phyloP scores from a whole-genome alignment of 2,888 invertebrate genomes.

The Dynastes hyllus region DNA sequence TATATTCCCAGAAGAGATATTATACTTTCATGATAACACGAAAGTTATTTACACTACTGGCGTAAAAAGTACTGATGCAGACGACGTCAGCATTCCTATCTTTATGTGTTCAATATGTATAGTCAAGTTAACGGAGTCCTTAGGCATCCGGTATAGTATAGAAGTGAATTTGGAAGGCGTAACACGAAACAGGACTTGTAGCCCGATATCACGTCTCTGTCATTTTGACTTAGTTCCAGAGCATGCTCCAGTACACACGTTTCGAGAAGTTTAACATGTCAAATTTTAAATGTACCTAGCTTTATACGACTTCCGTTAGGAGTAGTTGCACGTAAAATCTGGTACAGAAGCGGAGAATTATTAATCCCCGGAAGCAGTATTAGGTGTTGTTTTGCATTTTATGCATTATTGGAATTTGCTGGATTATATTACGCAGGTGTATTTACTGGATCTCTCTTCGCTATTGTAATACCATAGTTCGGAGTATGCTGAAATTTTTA shows the following conservation, averaged over 20 bases:
- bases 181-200: slow-evolving; percentile 26
- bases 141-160: slow-evolving; percentile 2
- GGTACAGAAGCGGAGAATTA: background rate
- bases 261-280: slow-evolving; percentile 25
- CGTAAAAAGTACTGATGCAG: background rate
- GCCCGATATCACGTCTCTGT: slow-evolving; percentile 31
- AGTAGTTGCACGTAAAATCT: slow-evolving; percentile 5
- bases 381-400: background rate
- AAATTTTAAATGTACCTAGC: slow-evolving; percentile 23
- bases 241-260: slow-evolving; percentile 12
- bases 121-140: slow-evolving; percentile 14
- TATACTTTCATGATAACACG: slow-evolving; percentile 21
- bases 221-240: slow-evolving; percentile 36
- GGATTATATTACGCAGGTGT: background rate
- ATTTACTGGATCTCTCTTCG: background rate
- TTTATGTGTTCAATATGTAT: slow-evolving; percentile 28
- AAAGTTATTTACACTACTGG: slow-evolving; percentile 1
- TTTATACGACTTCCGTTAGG: background rate
- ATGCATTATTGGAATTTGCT: background rate
- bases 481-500: too few relatives aligned
- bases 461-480: too few relatives aligned
- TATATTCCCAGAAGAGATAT: background rate
- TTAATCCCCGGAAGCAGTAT: background rate
- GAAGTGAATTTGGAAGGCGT: slow-evolving; percentile 34
- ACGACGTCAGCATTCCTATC: slow-evolving; percentile 20